Evolutionary conservation across 2,888 invertebrate species (phyloP).

Genomic region (Metalampra italica): DNA sequence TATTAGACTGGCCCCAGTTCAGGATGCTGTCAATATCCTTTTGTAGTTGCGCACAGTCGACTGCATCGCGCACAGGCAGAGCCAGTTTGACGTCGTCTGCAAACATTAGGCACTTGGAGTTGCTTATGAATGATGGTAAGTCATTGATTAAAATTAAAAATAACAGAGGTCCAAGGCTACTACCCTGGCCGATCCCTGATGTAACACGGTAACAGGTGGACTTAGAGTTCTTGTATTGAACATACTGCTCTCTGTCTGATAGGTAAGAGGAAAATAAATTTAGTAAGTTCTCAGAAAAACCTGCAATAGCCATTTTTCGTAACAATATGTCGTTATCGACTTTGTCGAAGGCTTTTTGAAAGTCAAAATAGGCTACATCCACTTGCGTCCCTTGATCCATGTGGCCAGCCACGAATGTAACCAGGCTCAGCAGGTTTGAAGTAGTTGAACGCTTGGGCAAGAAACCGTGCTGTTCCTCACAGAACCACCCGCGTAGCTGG

Average conservation of each 20-base stretch:
- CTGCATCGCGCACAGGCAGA: not conserved
- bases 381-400: no score
- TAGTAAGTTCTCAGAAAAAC: no score
- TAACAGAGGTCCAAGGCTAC: not conserved
- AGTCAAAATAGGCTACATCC: no score
- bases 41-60: not conserved
- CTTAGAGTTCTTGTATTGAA: not conserved
- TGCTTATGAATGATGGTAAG: not conserved
- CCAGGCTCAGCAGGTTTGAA: no score
- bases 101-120: not conserved
- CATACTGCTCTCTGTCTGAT: not conserved
- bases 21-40: not conserved
- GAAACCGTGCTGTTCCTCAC: no score
- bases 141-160: not conserved
- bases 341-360: no score
- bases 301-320: not conserved
- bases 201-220: not conserved
- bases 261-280: not conserved
- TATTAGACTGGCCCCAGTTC: not conserved
- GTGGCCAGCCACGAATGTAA: no score
- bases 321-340: no score
- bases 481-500: no score
- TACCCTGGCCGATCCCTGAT: not conserved
- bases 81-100: slow-evolving; percentile 1
- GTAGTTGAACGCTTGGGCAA: no score